Evolutionary conservation across 2,888 invertebrate species (phyloP).

Genomic region (Nemotelus nigrinus): DNA sequence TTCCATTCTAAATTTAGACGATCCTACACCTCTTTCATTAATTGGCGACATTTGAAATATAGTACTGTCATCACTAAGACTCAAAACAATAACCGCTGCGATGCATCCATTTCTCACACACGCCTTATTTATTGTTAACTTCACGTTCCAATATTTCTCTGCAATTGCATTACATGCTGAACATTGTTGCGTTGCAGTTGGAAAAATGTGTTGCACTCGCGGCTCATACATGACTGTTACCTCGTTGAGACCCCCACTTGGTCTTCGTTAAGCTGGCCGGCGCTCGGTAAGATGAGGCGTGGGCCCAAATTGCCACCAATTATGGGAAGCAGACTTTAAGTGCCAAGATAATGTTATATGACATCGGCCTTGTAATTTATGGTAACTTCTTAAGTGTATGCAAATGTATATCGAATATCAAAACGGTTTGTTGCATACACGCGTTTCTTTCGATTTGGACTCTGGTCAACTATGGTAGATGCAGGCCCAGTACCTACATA

Average conservation of each 20-base stretch:
- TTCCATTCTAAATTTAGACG: no score
- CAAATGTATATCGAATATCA: constrained; percentile 30
- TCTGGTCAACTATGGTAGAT: constrained; percentile 12
- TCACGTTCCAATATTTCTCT: constrained; percentile 6
- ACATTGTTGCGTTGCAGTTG: not conserved
- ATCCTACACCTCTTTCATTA: no score
- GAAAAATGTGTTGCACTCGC: not conserved
- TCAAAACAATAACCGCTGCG: no score
- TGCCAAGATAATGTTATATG: constrained; percentile 39
- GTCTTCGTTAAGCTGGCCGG: not conserved
- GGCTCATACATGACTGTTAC: not conserved
- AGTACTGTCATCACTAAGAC: no score
- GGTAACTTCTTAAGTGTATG: constrained; percentile 24
- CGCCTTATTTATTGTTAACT: constrained; percentile 11
- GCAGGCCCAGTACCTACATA: not conserved
- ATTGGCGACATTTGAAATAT: no score
- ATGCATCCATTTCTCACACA: not conserved
- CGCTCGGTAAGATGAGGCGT: constrained; percentile 15
- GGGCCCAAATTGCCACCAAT: constrained; percentile 43
- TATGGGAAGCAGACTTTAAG: constrained; percentile 44
- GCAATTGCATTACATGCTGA: constrained; percentile 10
- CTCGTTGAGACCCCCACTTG: not conserved
- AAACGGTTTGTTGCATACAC: constrained; percentile 33
- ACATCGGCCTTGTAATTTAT: constrained; percentile 40
- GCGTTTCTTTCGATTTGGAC: not conserved